phyloP scores from a whole-genome alignment of 2,888 invertebrate genomes.

The Aphodius granarius region DNA sequence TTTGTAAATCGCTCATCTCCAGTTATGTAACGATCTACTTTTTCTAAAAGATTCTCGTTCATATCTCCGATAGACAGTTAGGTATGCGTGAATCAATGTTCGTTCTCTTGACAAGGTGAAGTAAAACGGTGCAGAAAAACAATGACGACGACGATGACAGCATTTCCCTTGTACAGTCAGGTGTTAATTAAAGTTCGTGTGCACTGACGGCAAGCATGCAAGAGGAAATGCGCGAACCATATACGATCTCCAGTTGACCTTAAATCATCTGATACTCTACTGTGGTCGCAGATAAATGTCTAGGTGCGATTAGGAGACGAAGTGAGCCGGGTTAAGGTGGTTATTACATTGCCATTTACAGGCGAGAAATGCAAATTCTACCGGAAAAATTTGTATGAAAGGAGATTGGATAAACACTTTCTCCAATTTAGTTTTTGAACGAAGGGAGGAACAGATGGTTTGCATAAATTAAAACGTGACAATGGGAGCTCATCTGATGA shows the following conservation, averaged over 20 bases:
- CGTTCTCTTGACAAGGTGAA: background rate
- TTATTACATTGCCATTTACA: background rate
- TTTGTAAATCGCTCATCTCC: background rate
- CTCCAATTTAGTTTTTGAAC: background rate
- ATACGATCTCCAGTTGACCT: slow-evolving; percentile 8
- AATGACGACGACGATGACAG: background rate
- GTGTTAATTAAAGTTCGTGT: slow-evolving; percentile 5
- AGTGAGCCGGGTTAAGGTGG: background rate
- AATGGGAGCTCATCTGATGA: background rate
- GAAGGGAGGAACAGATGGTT: background rate
- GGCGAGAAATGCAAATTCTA: background rate
- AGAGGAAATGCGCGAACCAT: slow-evolving; percentile 8
- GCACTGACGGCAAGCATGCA: background rate
- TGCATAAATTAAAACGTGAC: background rate
- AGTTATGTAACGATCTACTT: background rate
- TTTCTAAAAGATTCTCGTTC: background rate
- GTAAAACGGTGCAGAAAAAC: background rate
- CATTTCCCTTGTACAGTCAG: background rate
- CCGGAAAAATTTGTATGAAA: background rate
- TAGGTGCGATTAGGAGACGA: background rate
- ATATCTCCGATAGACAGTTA: background rate
- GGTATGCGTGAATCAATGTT: background rate
- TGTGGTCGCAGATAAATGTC: background rate
- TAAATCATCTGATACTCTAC: background rate
- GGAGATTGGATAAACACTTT: background rate